phyloP scores from a whole-genome alignment of 2,888 invertebrate species.

The Eilema depressum region DNA sequence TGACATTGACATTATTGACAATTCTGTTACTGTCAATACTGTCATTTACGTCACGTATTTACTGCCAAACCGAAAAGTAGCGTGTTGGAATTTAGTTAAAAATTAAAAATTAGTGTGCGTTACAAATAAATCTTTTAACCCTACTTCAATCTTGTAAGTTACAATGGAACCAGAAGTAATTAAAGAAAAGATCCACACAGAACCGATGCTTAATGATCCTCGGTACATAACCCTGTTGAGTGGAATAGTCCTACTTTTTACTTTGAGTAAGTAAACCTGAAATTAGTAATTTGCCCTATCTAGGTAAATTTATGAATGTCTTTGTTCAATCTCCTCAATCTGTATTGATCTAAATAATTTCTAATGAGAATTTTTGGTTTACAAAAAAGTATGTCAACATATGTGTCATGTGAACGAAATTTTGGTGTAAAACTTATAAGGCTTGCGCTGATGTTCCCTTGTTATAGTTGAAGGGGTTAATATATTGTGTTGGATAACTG shows the following conservation, averaged over 20 bases:
- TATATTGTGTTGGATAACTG: background rate
- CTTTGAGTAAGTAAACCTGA: conserved; percentile 69
- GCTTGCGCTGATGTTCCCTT: background rate
- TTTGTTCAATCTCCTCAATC: background rate
- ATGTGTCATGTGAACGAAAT: background rate
- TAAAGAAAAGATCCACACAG: conserved; percentile 81
- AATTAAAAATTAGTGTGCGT: background rate
- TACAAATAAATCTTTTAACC: background rate
- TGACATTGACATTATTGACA: too few relatives aligned
- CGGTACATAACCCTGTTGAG: conserved; percentile 83
- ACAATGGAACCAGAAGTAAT: conserved; percentile 79
- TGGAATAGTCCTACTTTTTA: conserved; percentile 75
- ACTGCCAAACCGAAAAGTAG: conserved; percentile 3
- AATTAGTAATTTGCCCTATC: background rate
- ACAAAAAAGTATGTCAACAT: conserved; percentile 7
- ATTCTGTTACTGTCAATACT: too few relatives aligned
- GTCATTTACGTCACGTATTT: too few relatives aligned
- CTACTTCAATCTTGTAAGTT: background rate
- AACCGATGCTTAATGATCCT: conserved; percentile 79
- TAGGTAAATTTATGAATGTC: too few relatives aligned
- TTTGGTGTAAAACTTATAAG: background rate
- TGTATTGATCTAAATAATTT: background rate
- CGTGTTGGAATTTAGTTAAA: conserved; percentile 19
- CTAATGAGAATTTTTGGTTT: background rate
- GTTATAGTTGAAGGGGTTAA: background rate